Evolutionary conservation across 2,888 invertebrate genomes (phyloP).

Genomic region (Epinotia ramella): DNA sequence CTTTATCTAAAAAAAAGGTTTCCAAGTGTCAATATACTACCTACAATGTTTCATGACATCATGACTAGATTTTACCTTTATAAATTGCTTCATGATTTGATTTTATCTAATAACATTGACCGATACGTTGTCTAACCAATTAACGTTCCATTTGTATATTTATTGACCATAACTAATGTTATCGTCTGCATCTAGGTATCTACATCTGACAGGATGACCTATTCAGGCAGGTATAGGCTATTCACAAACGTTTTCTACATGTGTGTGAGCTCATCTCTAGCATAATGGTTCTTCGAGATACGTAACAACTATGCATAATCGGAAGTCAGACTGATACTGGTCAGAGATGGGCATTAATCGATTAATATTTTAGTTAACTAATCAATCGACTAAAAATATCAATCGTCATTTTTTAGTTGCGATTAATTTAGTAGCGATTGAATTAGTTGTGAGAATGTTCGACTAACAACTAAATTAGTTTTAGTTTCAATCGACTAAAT

Average conservation of each 20-base stretch:
- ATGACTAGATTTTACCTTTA: not conserved
- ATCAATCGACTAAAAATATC: too few species aligned
- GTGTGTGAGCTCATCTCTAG: not conserved
- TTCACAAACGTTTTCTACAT: not conserved
- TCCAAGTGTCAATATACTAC: not conserved
- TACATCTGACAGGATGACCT: constrained; percentile 32
- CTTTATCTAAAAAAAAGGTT: constrained; percentile 11
- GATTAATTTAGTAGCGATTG: too few species aligned
- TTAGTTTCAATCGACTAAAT: too few species aligned
- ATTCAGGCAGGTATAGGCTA: constrained; percentile 21
- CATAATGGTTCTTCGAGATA: not conserved
- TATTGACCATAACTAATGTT: constrained; percentile 28
- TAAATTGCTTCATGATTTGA: not conserved
- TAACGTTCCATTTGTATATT: constrained; percentile 8
- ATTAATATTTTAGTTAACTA: too few species aligned
- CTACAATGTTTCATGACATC: not conserved
- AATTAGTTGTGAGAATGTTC: too few species aligned
- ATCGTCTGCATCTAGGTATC: constrained; percentile 19
- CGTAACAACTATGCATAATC: not conserved
- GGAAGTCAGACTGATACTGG: not conserved
- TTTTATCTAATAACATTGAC: constrained; percentile 16
- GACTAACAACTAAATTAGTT: too few species aligned
- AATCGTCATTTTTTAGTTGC: too few species aligned
- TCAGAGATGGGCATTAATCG: too few species aligned
- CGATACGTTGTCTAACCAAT: constrained; percentile 27